Conservation (phyloP, 2,113 vertebrate genomes). For the Spea bombifrons region DNA sequence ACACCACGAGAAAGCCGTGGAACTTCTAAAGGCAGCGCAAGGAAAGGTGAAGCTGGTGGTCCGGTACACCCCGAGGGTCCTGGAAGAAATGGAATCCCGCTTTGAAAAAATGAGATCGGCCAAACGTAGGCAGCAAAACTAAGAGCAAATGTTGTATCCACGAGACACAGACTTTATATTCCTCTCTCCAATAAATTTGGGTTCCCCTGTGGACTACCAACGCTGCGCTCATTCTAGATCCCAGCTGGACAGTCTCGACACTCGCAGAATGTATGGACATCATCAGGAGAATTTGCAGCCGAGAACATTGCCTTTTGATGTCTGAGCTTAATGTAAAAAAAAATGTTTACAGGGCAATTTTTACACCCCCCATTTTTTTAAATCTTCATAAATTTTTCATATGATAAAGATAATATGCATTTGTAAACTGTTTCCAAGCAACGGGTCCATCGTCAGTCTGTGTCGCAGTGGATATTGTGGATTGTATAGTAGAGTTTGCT, state of each 20-base stretch:
- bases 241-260: not conserved
- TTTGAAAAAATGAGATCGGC: slow-evolving; percentile 99
- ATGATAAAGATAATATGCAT: slow-evolving; percentile 58
- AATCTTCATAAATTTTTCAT: slow-evolving; percentile 64
- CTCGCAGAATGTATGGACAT: not conserved
- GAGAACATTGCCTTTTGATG: slow-evolving; percentile 55
- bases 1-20: slow-evolving; percentile 94
- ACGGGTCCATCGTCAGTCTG: too few species aligned
- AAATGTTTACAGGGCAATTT: slow-evolving; percentile 51
- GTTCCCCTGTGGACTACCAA: slow-evolving; percentile 57
- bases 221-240: slow-evolving; percentile 21
- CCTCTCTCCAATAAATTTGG: slow-evolving; percentile 51
- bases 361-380: slow-evolving; percentile 53
- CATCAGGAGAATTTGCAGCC: slow-evolving; percentile 49
- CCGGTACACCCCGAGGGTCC: slow-evolving; percentile 90
- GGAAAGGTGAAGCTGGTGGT: slow-evolving; percentile 95
- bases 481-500: too few species aligned
- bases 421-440: slow-evolving; percentile 35
- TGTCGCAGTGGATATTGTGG: too few species aligned
- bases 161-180: slow-evolving; percentile 52
- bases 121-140: slow-evolving; percentile 96
- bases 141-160: slow-evolving; percentile 42
- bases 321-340: slow-evolving; percentile 46
- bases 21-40: slow-evolving; percentile 94
- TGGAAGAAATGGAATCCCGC: slow-evolving; percentile 95